Evolutionary conservation across 2,797 vertebrate genomes (phyloP).

Genomic region (Cyclura pinguis): DNA sequence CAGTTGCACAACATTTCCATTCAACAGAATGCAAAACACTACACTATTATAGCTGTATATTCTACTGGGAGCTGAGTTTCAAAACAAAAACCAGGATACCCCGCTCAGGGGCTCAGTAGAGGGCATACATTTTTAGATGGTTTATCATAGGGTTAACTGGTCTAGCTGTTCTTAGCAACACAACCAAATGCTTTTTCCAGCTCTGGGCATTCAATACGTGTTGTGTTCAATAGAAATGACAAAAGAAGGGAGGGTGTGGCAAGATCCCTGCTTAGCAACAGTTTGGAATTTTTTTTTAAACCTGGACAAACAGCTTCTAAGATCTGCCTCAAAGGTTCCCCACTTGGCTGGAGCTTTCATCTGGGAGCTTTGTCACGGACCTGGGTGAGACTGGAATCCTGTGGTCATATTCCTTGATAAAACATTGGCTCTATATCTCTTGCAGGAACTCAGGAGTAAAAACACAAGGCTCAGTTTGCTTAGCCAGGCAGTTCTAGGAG

Average conservation of each 20-base stretch:
- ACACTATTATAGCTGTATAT: no score
- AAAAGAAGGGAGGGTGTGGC: neutral
- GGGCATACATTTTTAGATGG: neutral
- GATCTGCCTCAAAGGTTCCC: conserved; percentile 43
- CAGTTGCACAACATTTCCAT: no score
- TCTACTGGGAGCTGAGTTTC: no score
- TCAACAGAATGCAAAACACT: no score
- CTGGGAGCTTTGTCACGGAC: conserved; percentile 43
- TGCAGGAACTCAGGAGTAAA: neutral
- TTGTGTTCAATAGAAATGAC: neutral
- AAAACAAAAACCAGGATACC: no score
- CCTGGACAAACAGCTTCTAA: conserved; percentile 62
- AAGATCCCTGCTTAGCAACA: conserved; percentile 34
- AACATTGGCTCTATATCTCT: conserved; percentile 63
- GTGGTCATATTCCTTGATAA: conserved; percentile 47
- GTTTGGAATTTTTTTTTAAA: conserved; percentile 59
- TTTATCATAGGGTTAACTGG: neutral
- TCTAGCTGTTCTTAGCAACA: neutral
- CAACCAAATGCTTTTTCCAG: neutral
- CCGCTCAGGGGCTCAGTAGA: no score
- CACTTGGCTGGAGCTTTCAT: conserved; percentile 48
- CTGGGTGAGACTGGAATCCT: conserved; percentile 61
- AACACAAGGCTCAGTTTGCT: neutral
- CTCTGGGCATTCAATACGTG: neutral
- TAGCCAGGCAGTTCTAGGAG: neutral